Evolutionary conservation across 2,797 vertebrate genomes (phyloP).

Genomic region (Ceryle rudis): DNA sequence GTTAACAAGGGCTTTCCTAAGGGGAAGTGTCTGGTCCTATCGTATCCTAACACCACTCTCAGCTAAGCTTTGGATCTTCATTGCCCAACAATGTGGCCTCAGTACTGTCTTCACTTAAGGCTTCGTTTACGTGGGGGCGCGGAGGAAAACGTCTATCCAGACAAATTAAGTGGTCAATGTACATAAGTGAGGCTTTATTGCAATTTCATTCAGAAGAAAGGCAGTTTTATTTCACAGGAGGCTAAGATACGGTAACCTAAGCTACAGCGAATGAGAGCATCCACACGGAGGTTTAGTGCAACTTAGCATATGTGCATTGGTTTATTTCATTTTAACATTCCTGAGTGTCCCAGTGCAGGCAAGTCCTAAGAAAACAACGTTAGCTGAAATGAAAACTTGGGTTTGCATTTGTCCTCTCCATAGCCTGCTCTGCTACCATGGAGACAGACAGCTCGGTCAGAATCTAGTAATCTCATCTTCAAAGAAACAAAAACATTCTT

Average conservation of each 20-base stretch:
- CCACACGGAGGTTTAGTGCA: not conserved
- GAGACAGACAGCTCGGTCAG: conserved; percentile 55
- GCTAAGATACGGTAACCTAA: not conserved
- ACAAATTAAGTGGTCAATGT: not conserved
- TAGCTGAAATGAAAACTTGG: conserved; percentile 17
- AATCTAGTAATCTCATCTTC: conserved; percentile 48
- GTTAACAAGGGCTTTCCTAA: conserved; percentile 18
- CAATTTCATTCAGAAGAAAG: not conserved
- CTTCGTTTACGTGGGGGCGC: not conserved
- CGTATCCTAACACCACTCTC: not conserved
- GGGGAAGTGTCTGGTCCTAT: conserved; percentile 16
- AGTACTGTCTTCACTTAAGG: not conserved
- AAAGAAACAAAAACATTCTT: conserved; percentile 61
- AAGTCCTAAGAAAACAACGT: conserved; percentile 21
- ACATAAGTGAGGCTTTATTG: not conserved
- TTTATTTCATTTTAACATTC: conserved; percentile 27
- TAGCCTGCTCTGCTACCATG: conserved; percentile 33
- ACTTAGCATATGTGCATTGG: not conserved
- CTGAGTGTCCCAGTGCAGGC: not conserved
- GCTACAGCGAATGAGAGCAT: not conserved
- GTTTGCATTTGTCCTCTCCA: conserved; percentile 10
- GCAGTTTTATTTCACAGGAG: not conserved
- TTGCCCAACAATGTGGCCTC: not conserved
- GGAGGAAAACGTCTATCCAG: conserved; percentile 3
- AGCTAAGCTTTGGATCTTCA: not conserved